A percentile compares a stretch with the other conserved stretches of the same genome.
Conservation (phyloP, 2,888 invertebrate species). For the Drosophila mulleri region DNA sequence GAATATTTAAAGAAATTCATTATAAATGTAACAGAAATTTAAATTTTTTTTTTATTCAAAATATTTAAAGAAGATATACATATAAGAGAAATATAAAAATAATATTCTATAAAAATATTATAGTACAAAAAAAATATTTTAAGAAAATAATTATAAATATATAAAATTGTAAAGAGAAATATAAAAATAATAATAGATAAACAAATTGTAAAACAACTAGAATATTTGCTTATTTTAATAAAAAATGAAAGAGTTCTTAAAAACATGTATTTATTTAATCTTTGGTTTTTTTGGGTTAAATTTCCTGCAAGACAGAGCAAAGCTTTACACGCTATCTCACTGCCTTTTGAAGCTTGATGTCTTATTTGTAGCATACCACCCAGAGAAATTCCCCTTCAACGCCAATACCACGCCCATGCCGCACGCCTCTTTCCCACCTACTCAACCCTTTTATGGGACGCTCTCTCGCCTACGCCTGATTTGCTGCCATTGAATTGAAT, state of each 20-base stretch:
- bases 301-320: neutral
- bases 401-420: neutral
- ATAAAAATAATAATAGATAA: neutral
- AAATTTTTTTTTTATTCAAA: too few species aligned
- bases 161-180: too few species aligned
- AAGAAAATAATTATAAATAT: too few species aligned
- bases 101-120: neutral
- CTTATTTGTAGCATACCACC: conserved; percentile 55
- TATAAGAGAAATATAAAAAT: neutral
- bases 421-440: neutral
- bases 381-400: conserved; percentile 20
- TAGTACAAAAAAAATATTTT: neutral
- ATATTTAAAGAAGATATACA: neutral
- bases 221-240: neutral
- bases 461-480: conserved; percentile 69
- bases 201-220: neutral
- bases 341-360: conserved; percentile 59
- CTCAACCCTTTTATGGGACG: conserved; percentile 55
- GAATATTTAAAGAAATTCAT: neutral
- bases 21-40: neutral
- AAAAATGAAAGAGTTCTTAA: neutral
- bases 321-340: neutral
- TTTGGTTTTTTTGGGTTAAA: neutral
- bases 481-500: conserved; percentile 80
- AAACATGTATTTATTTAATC: neutral